These are phyloP conservation scores for Ypsolopha scabrella DNA, from an alignment of 2,888 invertebrate genomes.

Conservation along the genomic window DNA sequence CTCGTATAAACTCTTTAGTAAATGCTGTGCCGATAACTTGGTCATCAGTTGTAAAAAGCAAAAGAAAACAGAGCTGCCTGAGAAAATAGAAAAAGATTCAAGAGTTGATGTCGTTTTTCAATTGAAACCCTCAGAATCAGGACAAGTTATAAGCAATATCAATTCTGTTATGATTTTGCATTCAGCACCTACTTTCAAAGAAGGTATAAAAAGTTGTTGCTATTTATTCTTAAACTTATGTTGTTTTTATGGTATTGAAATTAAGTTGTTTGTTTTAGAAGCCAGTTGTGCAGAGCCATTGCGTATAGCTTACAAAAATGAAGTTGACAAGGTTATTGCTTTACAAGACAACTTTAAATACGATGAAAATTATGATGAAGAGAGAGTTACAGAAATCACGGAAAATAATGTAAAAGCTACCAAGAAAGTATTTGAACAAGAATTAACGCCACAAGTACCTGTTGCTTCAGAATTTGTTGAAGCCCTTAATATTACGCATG, in stretches of 20 bases:
- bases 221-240: no score
- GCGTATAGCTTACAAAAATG: no score
- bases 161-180: constrained; percentile 43
- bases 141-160: constrained; percentile 38
- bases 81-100: constrained; percentile 20
- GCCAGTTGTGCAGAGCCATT: no score
- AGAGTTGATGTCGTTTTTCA: constrained; percentile 41
- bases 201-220: no score
- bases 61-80: constrained; percentile 5
- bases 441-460: neutral
- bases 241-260: no score
- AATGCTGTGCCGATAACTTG: constrained; percentile 34
- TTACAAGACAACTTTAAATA: no score
- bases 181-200: constrained; percentile 9
- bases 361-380: no score
- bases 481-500: no score
- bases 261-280: no score
- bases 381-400: no score
- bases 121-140: constrained; percentile 34
- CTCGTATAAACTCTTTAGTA: constrained; percentile 36
- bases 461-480: neutral
- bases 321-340: no score
- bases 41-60: constrained; percentile 39
- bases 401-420: no score
- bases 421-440: neutral